These are phyloP conservation scores for Nemotelus pantherinus DNA, from an alignment of 2,888 invertebrate species.

Conservation along the genomic window DNA sequence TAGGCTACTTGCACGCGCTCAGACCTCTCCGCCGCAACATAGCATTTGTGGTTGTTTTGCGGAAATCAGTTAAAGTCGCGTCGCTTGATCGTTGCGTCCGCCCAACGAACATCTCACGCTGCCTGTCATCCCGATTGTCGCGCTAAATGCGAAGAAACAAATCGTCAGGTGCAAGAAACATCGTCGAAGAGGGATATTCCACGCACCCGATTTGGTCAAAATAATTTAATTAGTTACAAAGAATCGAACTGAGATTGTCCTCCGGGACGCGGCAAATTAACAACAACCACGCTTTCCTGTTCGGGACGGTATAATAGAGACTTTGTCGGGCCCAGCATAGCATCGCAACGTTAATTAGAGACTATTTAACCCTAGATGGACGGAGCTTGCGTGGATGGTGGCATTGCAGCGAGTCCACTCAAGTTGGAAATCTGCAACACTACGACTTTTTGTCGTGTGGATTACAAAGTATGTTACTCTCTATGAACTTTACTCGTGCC, in stretches of 20 bases:
- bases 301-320: slow-evolving; percentile 13
- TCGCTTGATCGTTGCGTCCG: not conserved
- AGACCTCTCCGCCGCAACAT: slow-evolving; percentile 3
- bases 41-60: not conserved
- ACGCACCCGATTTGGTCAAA: slow-evolving; percentile 30
- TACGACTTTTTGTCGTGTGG: not conserved
- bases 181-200: slow-evolving; percentile 20
- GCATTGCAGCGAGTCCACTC: slow-evolving; percentile 16
- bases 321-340: slow-evolving; percentile 11
- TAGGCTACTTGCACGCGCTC: slow-evolving; percentile 25
- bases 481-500: too few species aligned
- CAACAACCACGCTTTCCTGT: slow-evolving; percentile 16
- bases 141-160: not conserved
- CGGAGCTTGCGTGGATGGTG: slow-evolving; percentile 12
- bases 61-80: slow-evolving; percentile 33
- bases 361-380: slow-evolving; percentile 38
- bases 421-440: not conserved
- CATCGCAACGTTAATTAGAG: slow-evolving; percentile 42
- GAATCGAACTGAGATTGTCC: slow-evolving; percentile 38
- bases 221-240: slow-evolving; percentile 44
- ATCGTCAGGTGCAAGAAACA: slow-evolving; percentile 36
- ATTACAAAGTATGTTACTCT: too few species aligned
- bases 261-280: slow-evolving; percentile 41
- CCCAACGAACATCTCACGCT: not conserved
- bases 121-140: not conserved